Evolutionary conservation across 2,113 vertebrate genomes (phyloP).

Genomic region (Calyptomena viridis): DNA sequence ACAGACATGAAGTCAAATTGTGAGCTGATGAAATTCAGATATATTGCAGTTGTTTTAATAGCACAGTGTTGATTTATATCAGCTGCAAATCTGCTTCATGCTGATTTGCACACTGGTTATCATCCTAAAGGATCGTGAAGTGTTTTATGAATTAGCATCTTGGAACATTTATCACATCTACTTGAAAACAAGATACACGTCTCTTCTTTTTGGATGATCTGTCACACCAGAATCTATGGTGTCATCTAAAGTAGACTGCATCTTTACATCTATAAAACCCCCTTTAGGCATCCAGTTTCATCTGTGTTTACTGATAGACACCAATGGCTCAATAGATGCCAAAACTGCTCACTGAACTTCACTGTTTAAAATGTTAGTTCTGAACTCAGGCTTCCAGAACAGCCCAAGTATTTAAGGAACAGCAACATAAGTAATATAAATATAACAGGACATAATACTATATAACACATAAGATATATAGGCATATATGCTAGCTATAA

Average conservation of each 20-base stretch:
- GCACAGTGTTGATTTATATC: not conserved
- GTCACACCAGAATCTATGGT: not conserved
- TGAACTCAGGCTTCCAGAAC: not conserved
- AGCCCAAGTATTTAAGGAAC: not conserved
- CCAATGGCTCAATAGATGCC: not conserved
- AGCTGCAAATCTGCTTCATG: not conserved
- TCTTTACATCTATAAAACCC: not conserved
- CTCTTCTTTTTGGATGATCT: not conserved
- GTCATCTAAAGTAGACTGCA: not conserved
- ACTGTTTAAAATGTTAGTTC: not conserved
- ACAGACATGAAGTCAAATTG: not conserved
- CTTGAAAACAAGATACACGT: not conserved
- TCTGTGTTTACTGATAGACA: not conserved
- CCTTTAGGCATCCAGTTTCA: not conserved
- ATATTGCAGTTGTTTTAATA: not conserved
- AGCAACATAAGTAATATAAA: not conserved
- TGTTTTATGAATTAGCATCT: not conserved
- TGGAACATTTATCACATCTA: not conserved
- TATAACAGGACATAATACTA: not conserved
- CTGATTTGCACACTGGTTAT: slow-evolving; percentile 1
- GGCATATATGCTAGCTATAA: not conserved
- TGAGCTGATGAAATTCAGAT: not conserved
- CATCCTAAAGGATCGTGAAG: not conserved
- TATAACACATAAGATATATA: not conserved
- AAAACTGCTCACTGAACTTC: not conserved